Evolutionary conservation across 2,888 invertebrate genomes (phyloP), one percentile per base, ranked within the genome.

Genomic region (Slavum lentiscoides): DNA sequence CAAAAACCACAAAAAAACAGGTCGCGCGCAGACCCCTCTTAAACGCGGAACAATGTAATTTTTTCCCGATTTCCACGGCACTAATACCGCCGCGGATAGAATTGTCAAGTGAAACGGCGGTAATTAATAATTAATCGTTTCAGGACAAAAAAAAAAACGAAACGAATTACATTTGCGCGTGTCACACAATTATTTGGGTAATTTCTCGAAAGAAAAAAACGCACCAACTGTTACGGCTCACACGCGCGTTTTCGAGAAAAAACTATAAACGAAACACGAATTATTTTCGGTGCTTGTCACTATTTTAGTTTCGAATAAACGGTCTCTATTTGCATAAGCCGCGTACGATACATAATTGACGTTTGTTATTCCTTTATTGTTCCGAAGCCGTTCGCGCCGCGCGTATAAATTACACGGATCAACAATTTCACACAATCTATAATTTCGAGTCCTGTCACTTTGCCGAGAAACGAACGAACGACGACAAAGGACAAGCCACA

Each of bases 401-500:
- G 53, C 58, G 67, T 75, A 75, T 75, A 75, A 75, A 75, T 75
- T 75, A 75, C n/a, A 75, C 58, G 75, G 75, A 75, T 75, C 75
- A 67, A 67, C 75, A 67, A 75, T 58, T 67, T 67, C 67, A 67
- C 58, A 58, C 58, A 75, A 75, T 75, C 75, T 75, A 75, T 75
- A 75, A 67, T 58, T 75, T 75, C 43, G 43, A 43, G 67, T 67
- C 67, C 75, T 43, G 75, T 75, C 58, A 67, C 67, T 61, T 70
- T 30, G 11, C 21, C 21, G 49, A 37, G 53, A 66, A 74, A 64
- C 55, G n/a, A 64, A 74, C n/a, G 11, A 67, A 21, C 21, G 49
- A 69, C 30, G 21, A 64, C 30, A 64, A 11, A 15, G 13, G 13
- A 49, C 49, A 21, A 55, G 58, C 37, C 75, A 74, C 43, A 67